These are phyloP conservation scores for Tragelaphus scriptus DNA, from an alignment of 2,113 vertebrate genomes.

Conservation along the genomic window DNA sequence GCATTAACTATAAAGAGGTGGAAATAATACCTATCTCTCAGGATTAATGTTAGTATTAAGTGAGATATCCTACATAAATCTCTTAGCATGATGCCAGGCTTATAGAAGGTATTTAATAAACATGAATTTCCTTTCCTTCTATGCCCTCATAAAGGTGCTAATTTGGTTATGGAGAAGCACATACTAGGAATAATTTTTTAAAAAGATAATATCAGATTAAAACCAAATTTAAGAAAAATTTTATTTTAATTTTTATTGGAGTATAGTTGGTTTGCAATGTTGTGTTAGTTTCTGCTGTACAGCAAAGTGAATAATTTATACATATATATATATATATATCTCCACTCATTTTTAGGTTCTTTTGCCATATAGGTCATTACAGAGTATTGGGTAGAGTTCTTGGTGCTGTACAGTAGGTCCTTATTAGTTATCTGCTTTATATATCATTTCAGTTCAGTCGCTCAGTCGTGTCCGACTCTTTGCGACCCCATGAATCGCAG, in stretches of 20 bases:
- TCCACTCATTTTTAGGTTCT: not conserved
- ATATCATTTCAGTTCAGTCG: no score
- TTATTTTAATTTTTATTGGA: not conserved
- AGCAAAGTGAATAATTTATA: not conserved
- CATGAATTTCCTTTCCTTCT: conserved; percentile 33
- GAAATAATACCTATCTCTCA: conserved; percentile 4
- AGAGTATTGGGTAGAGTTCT: not conserved
- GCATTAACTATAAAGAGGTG: conserved; percentile 24
- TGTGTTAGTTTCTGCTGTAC: not conserved
- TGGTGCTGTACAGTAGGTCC: not conserved
- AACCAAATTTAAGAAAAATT: not conserved
- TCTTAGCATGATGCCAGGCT: not conserved
- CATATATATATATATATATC: not conserved
- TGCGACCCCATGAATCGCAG: no score
- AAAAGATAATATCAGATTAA: not conserved
- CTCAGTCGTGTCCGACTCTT: no score
- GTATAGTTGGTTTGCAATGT: not conserved
- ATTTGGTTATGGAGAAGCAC: conserved; percentile 1
- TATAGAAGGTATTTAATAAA: conserved; percentile 36
- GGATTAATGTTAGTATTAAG: conserved; percentile 36
- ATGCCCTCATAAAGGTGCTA: not conserved
- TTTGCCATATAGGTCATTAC: not conserved
- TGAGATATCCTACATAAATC: conserved; percentile 26
- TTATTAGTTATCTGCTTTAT: not conserved
- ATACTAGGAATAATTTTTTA: not conserved